Percentiles rank a stretch among this genome's conserved stretches.
Evolutionary conservation across 2,888 invertebrate genomes (phyloP).

Genomic region (Boloria euphrosyne): DNA sequence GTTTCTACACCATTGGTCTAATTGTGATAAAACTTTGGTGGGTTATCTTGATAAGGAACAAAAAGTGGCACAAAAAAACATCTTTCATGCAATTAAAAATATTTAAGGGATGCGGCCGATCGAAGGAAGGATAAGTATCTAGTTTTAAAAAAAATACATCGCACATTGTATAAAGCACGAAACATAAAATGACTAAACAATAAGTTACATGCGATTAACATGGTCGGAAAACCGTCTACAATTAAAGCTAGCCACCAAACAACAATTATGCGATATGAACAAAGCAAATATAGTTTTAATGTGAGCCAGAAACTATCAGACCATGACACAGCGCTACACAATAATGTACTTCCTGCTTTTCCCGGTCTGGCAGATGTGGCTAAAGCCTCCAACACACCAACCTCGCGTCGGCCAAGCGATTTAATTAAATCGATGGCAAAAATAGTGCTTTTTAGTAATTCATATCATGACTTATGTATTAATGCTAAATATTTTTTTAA

Average conservation of each 20-base stretch:
- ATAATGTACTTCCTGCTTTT: slow-evolving; percentile 37
- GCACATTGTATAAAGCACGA: not conserved
- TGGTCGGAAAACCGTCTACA: slow-evolving; percentile 23
- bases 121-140: too few species aligned
- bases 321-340: slow-evolving; percentile 32
- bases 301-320: slow-evolving; percentile 33
- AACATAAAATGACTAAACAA: slow-evolving; percentile 5
- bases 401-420: not conserved
- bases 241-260: slow-evolving; percentile 34
- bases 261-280: slow-evolving; percentile 35
- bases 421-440: not conserved
- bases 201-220: slow-evolving; percentile 15
- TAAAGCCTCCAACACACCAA: slow-evolving; percentile 5
- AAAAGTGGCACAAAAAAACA: too few species aligned
- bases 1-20: too few species aligned
- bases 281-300: slow-evolving; percentile 39
- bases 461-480: not conserved
- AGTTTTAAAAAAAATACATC: not conserved
- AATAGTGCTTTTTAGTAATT: not conserved
- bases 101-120: too few species aligned
- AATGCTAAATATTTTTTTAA: too few species aligned
- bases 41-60: not conserved
- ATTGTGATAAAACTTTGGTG: not conserved
- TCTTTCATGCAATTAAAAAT: too few species aligned
- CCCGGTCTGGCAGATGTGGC: slow-evolving; percentile 28